Conservation (phyloP, 1,140 invertebrate species). For the Drosophila hydei region DNA sequence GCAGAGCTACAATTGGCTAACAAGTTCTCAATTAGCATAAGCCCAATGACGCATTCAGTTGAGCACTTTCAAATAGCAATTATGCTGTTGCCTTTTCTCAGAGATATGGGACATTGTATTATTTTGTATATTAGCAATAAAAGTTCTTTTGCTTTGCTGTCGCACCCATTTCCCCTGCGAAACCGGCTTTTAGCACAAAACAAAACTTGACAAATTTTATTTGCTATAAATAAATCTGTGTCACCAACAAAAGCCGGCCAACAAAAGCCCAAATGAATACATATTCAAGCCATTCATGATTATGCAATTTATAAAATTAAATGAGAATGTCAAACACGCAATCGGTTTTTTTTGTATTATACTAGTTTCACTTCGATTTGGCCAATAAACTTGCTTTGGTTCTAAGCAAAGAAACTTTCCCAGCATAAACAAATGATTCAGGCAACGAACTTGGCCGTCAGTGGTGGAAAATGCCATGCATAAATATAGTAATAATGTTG, state of each 20-base stretch:
- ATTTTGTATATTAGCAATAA: conserved; percentile 43
- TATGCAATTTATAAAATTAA: conserved; percentile 74
- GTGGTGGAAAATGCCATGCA: conserved; percentile 46
- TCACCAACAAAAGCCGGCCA: conserved; percentile 43
- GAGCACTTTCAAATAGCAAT: conserved; percentile 18
- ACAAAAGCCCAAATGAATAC: conserved; percentile 49
- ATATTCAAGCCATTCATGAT: conserved; percentile 55
- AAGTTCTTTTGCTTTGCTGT: conserved; percentile 16
- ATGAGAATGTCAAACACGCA: conserved; percentile 70
- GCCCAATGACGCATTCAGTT: conserved; percentile 14
- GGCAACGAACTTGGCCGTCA: conserved; percentile 30
- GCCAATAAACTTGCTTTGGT: conserved; percentile 58
- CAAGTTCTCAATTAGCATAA: conserved; percentile 30
- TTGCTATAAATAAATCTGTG: conserved; percentile 72
- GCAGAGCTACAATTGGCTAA: conserved; percentile 1
- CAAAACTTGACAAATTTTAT: conserved; percentile 39
- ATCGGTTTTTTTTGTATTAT: conserved; percentile 16
- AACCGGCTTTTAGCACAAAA: conserved; percentile 45
- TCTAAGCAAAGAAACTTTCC: conserved; percentile 62
- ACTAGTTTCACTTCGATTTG: conserved; percentile 14
- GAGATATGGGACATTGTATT: conserved; percentile 8
- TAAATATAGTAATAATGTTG: conserved; percentile 61
- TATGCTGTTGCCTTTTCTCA: not conserved
- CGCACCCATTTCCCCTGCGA: conserved; percentile 51
- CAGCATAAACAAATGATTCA: conserved; percentile 50